Conservation (phyloP, 2,113 vertebrate genomes). For the Centropus unirufus region DNA sequence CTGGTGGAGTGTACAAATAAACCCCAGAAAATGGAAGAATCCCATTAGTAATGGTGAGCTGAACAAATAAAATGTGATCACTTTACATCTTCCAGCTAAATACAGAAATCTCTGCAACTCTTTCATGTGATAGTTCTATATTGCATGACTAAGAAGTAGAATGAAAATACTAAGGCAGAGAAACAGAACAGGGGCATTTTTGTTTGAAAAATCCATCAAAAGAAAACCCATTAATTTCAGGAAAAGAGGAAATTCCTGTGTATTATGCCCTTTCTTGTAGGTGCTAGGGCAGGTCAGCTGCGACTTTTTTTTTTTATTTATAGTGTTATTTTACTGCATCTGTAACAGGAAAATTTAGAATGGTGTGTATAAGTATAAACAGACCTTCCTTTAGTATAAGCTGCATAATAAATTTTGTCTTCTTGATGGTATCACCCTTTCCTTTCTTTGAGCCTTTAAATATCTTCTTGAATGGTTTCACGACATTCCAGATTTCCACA, state of each 20-base stretch:
- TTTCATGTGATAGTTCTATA: neutral
- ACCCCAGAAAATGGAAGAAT: neutral
- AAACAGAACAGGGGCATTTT: neutral
- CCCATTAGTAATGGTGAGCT: neutral
- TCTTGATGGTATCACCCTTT: neutral
- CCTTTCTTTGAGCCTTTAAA: neutral
- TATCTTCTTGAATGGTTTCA: neutral
- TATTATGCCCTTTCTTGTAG: neutral
- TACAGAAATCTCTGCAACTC: neutral
- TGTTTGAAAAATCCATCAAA: neutral
- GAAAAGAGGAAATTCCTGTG: neutral
- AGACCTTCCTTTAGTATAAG: neutral
- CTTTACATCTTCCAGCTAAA: neutral
- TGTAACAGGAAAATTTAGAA: neutral
- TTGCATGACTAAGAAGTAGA: neutral
- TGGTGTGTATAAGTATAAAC: neutral
- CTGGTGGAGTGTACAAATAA: neutral
- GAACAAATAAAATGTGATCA: neutral
- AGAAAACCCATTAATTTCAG: neutral
- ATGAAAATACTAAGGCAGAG: neutral
- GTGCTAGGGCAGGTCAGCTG: neutral
- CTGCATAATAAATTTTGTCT: neutral
- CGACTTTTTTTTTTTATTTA: neutral
- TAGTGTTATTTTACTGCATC: neutral
- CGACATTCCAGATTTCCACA: neutral